A percentile compares a stretch with the other conserved stretches of the same genome.
Conservation (phyloP, 2,113 vertebrate genomes). For the Drymodes brunneopygia region DNA sequence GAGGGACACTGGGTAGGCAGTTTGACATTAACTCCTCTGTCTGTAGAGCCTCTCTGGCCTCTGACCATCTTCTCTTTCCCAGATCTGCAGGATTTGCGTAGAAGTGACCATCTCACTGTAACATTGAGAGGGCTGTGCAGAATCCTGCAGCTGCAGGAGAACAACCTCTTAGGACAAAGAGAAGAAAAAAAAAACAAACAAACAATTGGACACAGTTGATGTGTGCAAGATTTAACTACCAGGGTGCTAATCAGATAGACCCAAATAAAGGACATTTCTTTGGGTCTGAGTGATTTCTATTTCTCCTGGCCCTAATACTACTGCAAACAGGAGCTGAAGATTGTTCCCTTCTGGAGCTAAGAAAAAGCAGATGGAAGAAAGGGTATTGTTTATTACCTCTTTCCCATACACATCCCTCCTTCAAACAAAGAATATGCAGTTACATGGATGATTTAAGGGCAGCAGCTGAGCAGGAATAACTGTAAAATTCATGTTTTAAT, state of each 20-base stretch:
- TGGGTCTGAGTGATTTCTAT: neutral
- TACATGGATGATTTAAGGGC: slow-evolving; percentile 35
- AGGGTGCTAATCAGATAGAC: neutral
- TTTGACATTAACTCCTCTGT: neutral
- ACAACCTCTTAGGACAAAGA: neutral
- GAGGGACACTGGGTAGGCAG: neutral
- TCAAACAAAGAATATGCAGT: slow-evolving; percentile 9
- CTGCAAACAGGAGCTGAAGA: neutral
- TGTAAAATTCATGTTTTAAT: slow-evolving; percentile 59
- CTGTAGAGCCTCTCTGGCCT: neutral
- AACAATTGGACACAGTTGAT: neutral
- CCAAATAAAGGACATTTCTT: neutral
- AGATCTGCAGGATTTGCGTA: neutral
- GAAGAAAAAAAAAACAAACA: neutral
- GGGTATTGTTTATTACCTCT: neutral
- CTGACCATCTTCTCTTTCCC: neutral
- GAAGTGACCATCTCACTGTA: neutral
- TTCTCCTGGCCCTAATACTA: neutral
- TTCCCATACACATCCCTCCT: neutral
- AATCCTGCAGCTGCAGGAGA: neutral
- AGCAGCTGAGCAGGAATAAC: slow-evolving; percentile 23
- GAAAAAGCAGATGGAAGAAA: slow-evolving; percentile 9
- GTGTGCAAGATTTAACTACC: neutral
- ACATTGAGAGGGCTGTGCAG: neutral
- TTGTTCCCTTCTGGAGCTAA: neutral